These are phyloP conservation scores for Pongo pygmaeus DNA, from an alignment of 2,113 vertebrate species.

Conservation along the genomic window DNA sequence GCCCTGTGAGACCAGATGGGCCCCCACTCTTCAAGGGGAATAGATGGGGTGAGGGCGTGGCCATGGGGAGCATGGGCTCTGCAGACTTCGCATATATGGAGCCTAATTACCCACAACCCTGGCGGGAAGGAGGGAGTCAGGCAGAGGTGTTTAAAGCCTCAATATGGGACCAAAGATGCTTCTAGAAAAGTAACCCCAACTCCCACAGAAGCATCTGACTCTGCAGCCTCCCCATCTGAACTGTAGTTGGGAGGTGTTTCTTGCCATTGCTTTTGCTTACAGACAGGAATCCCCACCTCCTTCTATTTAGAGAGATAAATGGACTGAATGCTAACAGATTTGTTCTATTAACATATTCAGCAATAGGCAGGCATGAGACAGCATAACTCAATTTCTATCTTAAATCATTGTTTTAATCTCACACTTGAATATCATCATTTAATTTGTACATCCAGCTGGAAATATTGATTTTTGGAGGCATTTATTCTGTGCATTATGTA, in stretches of 20 bases:
- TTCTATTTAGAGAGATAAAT: not conserved
- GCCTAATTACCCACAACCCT: fast-evolving
- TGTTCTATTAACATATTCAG: conserved; percentile 23
- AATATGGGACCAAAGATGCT: not conserved
- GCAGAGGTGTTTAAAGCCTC: not conserved
- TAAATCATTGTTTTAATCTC: conserved; percentile 70
- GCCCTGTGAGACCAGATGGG: fast-evolving
- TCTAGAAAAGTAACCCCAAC: not conserved
- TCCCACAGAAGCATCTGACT: fast-evolving
- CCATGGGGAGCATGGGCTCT: fast-evolving
- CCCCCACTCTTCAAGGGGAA: not conserved
- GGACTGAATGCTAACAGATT: conserved; percentile 23
- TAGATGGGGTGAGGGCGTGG: conserved; percentile 3
- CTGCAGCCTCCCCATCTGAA: fast-evolving
- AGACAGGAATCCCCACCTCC: not conserved
- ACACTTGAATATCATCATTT: conserved; percentile 64
- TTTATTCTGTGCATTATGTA: conserved; percentile 66
- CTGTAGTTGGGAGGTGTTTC: fast-evolving
- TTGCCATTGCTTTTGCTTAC: fast-evolving
- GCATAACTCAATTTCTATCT: conserved; percentile 50
- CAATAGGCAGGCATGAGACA: conserved; percentile 35
- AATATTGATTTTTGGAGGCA: conserved; percentile 59
- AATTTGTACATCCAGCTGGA: conserved; percentile 77
- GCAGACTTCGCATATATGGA: not conserved
- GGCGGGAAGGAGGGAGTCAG: too few species aligned